Evolutionary conservation across 2,888 invertebrate species (phyloP), one percentile per base, ranked within the genome.

Genomic region (Steromphala cineraria): DNA sequence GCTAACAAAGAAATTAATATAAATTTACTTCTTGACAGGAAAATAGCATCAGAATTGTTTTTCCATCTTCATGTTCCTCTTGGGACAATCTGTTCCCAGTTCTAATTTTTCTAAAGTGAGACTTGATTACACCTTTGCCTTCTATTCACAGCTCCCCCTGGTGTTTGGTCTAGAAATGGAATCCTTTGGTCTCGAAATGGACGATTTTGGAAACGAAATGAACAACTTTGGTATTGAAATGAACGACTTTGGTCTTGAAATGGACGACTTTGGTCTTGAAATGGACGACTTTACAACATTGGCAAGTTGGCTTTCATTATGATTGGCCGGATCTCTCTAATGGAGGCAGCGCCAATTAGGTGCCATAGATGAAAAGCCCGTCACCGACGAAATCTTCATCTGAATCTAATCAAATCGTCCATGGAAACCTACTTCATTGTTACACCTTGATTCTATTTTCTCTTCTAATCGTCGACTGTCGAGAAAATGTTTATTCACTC

Each of bases 331-430:
- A 75, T 52, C 75, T 52, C 46, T 24, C 75, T 52, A 75, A 75
- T 75, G 75, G 75, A 52, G 40, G 46, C 52, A 46, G 75, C 75
- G 52, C 52, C 75, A 75, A 75, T 75, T 75, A 75, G 75, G 40
- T 52, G 46, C 52, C 21, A n/a, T 75, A 75, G 52, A 75, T 74
- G 71, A 75, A 75, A 75, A 52, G 75, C 75, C 75, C 21, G 24
- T 52, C 52, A 52, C 52, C 24, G 19, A 75, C 21, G 62, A 62
- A 62, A 62, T 62, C 62, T 24, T 62, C 24, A 24, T 62, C 28
- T 62, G 46, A 75, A 75, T 75, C 75, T 24, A 52, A 75, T 75
- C 75, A 62, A 62, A 62, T 62, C 62, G 62, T 17, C 62, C 62
- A 62, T 62, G 62, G 62, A 62, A 62, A 62, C 62, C 62, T 62